Evolutionary conservation across 2,797 vertebrate species (phyloP).

Genomic region (Halcyon smyrnensis): DNA sequence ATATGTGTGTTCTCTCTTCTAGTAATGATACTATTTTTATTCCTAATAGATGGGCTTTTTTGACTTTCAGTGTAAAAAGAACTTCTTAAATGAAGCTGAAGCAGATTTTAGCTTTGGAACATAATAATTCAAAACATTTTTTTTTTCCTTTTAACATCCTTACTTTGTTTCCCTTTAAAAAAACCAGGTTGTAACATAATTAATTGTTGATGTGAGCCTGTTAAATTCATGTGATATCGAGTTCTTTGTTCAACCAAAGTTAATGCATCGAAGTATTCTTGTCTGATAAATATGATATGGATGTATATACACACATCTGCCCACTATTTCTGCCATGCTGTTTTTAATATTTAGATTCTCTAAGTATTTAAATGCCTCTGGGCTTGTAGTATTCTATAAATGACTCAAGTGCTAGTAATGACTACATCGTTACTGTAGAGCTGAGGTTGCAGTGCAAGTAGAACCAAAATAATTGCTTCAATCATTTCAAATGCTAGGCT

Average conservation of each 20-base stretch:
- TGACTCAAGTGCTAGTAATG: constrained; percentile 37
- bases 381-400: constrained; percentile 43
- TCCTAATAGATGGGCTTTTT: neutral
- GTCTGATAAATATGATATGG: neutral
- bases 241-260: neutral
- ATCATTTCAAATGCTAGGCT: constrained; percentile 45
- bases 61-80: neutral
- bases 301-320: neutral
- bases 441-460: constrained; percentile 43
- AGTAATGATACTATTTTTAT: neutral
- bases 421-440: constrained; percentile 35
- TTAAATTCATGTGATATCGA: neutral
- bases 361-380: constrained; percentile 52
- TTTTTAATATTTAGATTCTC: constrained; percentile 55
- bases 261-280: neutral
- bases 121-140: neutral
- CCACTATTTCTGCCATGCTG: neutral
- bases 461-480: constrained; percentile 46
- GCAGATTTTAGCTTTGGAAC: neutral
- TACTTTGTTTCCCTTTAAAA: neutral
- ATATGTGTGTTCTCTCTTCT: neutral
- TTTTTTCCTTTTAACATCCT: neutral
- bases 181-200: neutral
- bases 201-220: neutral
- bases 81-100: neutral